Evolutionary conservation across 2,888 invertebrate species (phyloP), one percentile per base, ranked within the genome.

Genomic region (Tinea pellionella): DNA sequence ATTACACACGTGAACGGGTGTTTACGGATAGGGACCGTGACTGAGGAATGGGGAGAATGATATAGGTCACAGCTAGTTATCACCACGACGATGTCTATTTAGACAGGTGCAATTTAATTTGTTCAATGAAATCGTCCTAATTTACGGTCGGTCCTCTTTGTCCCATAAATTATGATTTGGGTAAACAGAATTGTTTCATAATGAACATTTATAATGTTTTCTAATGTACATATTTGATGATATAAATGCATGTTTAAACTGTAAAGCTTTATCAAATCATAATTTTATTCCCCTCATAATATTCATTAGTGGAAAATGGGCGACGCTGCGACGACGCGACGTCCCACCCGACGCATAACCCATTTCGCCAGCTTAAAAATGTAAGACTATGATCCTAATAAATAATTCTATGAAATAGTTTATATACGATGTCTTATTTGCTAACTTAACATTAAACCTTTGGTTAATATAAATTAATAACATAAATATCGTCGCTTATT

Each of bases 401-500:
- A 53, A 53, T 53, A 53, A 32, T 57, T 32, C 57, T 30, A 11
- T 51, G 30, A 30, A 60, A 60, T 60, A 60, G 60, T 60, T 60
- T 51, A 60, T 60, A 60, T 51, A 24, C 51, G 32, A 30, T 24
- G 60, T 51, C 60, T 60, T 60, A 51, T 60, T 60, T 51, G 60
- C 60, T 16, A 57, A 57, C 32, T 57, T 57, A 57, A 7, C 47
- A 13, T 32, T 47, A 51, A 24, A 32, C 13, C 19, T 59, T 19
- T 47, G 60, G 60, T 37, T 37, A 37, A 37, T 37, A 37, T 6
- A 37, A 37, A 24, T 53, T 53, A 6, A 53, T 24, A 24, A n/a
- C 24, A 4, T 2, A 37, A 37, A 37, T 37, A 37, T 2, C 3
- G n/a, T 12, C 37, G 2, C n/a, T 37, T 37, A 2, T 53, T 24